Base-by-base conservation (phyloP, 2,888 invertebrate species). In the Vesta saturnalis region DNA sequence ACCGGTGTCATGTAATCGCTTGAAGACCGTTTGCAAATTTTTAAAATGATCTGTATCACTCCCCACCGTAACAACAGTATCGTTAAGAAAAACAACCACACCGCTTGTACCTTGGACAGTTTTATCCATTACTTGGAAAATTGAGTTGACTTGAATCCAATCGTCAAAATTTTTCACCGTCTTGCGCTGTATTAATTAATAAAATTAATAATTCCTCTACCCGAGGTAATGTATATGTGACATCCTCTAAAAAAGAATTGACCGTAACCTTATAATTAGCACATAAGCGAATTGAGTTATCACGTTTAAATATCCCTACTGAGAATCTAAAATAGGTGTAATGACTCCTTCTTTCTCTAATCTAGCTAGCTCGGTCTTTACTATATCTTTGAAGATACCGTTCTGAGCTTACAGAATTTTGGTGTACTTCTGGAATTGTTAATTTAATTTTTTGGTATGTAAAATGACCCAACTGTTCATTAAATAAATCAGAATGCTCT, bases 251-350 rank as follows among this genome's bases (percentile, higher is more conserved):
- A 52, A 16, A 16, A 5, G 16, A 8, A 52, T 16, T 52, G 5
- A 16, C 16, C n/a, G 55, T 55, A 22, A 23, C 22, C 18, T 55
- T 55, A 22, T 55, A 55, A 14, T 55, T 21, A 14, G 23, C 55
- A 23, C 55, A 22, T n/a, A 55, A 18, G 8, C 55, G n/a, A 23
- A 55, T 55, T 18, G 15, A 49, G 18, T 49, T 49, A 49, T 49
- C 49, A 16, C 49, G 18, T 49, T 18, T 49, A 18, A 46, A 46
- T n/a, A 14, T 46, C 30, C 30, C 30, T 10, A 30, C 30, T 30
- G 30, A 30, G 10, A 30, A 43, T 43, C 10, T 43, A 43, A 43
- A 43, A 43, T 43, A 43, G 43, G 43, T 43, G 12, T 43, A 43
- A 43, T 43, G n/a, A 43, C 43, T n/a, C 43, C 14, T 43, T 43